These are phyloP conservation scores for Cheilosia vulpina DNA, from an alignment of 2,888 invertebrate species.

Conservation along the genomic window DNA sequence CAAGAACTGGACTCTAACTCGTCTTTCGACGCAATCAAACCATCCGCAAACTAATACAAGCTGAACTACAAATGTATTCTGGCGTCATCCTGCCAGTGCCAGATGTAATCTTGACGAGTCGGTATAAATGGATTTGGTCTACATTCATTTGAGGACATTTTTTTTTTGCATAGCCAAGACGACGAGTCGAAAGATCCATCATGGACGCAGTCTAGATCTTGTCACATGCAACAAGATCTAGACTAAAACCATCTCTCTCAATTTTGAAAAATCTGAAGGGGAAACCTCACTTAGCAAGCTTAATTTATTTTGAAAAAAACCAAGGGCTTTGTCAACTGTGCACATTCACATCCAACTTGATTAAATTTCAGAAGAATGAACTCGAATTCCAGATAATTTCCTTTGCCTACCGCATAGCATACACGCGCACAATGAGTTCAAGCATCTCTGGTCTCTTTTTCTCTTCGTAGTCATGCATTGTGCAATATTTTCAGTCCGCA, in stretches of 20 bases:
- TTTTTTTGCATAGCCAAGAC: no score
- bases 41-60: no score
- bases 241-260: background rate
- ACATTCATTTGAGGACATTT: no score
- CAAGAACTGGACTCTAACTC: no score
- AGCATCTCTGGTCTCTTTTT: slow-evolving; percentile 14
- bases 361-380: slow-evolving; percentile 15
- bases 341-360: slow-evolving; percentile 11
- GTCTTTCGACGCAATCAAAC: no score
- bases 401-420: slow-evolving; percentile 10
- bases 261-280: background rate
- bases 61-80: no score
- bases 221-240: no score
- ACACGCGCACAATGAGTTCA: slow-evolving; percentile 32
- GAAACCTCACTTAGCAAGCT: background rate
- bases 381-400: slow-evolving; percentile 11
- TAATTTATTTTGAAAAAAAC: background rate
- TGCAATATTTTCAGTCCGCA: slow-evolving; percentile 47
- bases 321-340: background rate
- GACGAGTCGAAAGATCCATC: no score
- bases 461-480: slow-evolving; percentile 21
- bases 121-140: no score
- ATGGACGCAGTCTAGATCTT: no score
- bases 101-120: no score
- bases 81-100: no score